Evolutionary conservation across 92 coral and sea anemone species (phyloP).

Genomic region (Zoanthus sociatus): DNA sequence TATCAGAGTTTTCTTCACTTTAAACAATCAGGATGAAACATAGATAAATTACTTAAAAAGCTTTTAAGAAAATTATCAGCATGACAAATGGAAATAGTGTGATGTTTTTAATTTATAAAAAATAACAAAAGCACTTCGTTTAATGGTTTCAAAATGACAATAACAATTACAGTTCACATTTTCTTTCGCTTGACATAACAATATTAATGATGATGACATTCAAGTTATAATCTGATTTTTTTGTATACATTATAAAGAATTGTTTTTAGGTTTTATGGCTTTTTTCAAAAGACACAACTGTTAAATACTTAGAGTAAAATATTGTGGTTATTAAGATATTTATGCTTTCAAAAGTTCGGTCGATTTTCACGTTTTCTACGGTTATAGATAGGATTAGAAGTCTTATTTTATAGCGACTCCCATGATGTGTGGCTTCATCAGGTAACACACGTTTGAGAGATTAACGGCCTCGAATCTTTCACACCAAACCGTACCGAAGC

Average conservation of each 20-base stretch:
- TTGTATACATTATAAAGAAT: not conserved
- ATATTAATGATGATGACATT: not conserved
- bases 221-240: not conserved
- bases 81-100: not conserved
- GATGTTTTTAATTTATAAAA: not conserved
- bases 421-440: constrained; percentile 83
- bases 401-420: constrained; percentile 83
- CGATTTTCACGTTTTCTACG: too few relatives aligned
- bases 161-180: not conserved
- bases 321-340: too few relatives aligned
- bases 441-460: constrained; percentile 62
- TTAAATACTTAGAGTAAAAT: too few relatives aligned
- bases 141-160: not conserved
- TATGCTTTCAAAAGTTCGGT: too few relatives aligned
- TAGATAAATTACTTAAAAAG: not conserved
- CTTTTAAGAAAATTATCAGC: not conserved
- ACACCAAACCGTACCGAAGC: constrained; percentile 70
- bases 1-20: not conserved
- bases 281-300: too few relatives aligned
- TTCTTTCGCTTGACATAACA: not conserved
- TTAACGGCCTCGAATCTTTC: constrained; percentile 66
- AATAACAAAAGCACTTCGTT: not conserved
- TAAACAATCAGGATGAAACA: not conserved
- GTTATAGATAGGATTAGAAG: too few relatives aligned
- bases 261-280: too few relatives aligned